phyloP scores from a whole-genome alignment of 2,113 vertebrate species.

The Oryzias javanicus region DNA sequence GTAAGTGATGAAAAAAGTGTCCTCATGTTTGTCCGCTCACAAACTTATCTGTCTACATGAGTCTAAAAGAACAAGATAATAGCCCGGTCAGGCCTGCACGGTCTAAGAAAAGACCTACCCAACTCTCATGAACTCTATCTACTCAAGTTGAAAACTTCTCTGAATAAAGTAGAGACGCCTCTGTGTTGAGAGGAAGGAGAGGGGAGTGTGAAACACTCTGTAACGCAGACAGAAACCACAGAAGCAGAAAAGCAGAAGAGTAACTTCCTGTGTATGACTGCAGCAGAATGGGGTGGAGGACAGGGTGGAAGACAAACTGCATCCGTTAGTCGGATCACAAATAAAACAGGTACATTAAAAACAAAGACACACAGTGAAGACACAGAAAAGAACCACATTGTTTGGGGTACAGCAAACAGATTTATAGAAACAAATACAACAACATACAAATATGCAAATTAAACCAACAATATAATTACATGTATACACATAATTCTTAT shows the following conservation, averaged over 20 bases:
- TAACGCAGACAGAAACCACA: constrained; percentile 65
- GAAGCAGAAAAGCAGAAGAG: constrained; percentile 72
- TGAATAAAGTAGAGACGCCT: constrained; percentile 18
- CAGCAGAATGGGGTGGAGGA: constrained; percentile 43
- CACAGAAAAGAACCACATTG: too few species aligned
- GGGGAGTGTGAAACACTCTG: constrained; percentile 48
- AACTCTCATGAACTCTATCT: constrained; percentile 4
- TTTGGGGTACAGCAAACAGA: neutral
- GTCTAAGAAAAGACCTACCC: constrained; percentile 1
- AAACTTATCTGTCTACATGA: constrained; percentile 7
- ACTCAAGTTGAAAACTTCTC: constrained; percentile 11
- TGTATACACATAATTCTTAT: too few species aligned
- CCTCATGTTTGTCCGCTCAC: constrained; percentile 41
- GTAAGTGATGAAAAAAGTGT: constrained; percentile 16
- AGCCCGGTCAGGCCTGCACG: neutral
- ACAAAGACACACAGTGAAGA: neutral
- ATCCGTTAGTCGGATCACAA: neutral
- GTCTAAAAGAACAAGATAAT: constrained; percentile 7
- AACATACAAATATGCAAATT: constrained; percentile 2
- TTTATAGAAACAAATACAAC: neutral
- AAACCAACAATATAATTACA: neutral
- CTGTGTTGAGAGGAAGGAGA: constrained; percentile 61
- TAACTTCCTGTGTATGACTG: constrained; percentile 69
- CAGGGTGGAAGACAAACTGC: constrained; percentile 12
- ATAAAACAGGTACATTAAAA: constrained; percentile 9